Conservation (phyloP, 2,113 vertebrate genomes). For the Poicephalus gulielmi region DNA sequence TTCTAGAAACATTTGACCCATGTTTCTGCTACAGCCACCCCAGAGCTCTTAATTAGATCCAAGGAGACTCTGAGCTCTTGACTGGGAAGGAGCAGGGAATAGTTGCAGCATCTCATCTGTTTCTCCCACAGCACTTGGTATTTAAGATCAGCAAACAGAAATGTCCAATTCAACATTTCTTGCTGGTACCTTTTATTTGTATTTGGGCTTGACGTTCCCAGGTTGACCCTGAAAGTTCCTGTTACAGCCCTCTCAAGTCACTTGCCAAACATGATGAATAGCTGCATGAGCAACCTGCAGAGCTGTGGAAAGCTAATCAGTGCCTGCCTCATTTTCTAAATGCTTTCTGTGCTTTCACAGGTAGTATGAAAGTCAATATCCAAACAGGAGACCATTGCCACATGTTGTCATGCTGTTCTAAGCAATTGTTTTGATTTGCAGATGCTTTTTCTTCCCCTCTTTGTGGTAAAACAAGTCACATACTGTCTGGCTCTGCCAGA, state of each 20-base stretch:
- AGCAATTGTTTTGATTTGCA: constrained; percentile 10
- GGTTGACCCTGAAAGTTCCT: background rate
- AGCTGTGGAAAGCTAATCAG: constrained; percentile 34
- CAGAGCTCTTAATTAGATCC: background rate
- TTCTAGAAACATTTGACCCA: background rate
- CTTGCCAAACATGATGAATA: constrained; percentile 26
- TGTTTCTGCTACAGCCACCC: background rate
- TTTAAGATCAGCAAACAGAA: background rate
- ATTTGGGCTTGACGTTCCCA: background rate
- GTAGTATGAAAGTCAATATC: constrained; percentile 9
- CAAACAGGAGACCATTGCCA: background rate
- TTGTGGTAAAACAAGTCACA: background rate
- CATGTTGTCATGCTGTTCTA: background rate
- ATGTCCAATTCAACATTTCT: background rate
- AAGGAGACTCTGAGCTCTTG: background rate
- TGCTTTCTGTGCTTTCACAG: constrained; percentile 4
- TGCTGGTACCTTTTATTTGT: background rate
- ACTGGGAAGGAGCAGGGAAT: background rate
- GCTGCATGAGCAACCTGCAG: background rate
- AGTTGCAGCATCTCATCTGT: background rate
- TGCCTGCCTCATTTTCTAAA: background rate
- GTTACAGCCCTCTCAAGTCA: background rate
- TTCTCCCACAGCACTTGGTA: background rate
- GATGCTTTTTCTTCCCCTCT: background rate
- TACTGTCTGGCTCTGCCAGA: background rate